Conservation (phyloP, 2,888 invertebrate genomes). For the Melanchra persicariae region DNA sequence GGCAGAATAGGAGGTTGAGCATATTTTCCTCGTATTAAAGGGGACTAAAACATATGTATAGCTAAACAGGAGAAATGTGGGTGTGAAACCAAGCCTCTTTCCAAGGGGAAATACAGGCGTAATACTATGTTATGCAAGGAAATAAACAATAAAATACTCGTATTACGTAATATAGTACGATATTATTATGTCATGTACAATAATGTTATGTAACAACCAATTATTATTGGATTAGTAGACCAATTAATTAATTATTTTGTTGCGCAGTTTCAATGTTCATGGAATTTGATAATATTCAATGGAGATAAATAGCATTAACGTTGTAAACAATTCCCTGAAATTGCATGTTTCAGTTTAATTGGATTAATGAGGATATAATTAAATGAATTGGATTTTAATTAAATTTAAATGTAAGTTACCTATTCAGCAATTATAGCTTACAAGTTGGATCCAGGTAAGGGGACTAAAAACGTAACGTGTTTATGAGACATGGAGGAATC, state of each 20-base stretch:
- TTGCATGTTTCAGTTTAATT: conserved; percentile 10
- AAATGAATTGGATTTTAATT: not conserved
- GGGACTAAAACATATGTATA: too few relatives aligned
- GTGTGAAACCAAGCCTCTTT: not conserved
- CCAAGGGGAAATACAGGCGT: not conserved
- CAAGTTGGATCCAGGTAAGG: too few relatives aligned
- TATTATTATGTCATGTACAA: conserved; percentile 2
- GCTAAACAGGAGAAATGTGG: not conserved
- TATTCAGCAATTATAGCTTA: not conserved
- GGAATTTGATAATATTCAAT: conserved; percentile 24
- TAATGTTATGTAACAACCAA: conserved; percentile 20
- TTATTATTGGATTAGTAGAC: not conserved
- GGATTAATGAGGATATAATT: conserved; percentile 10
- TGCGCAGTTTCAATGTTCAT: conserved; percentile 9
- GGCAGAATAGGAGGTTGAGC: too few relatives aligned
- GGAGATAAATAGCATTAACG: conserved; percentile 25
- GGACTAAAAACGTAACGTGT: too few relatives aligned
- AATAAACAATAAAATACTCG: not conserved
- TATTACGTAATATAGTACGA: conserved; percentile 26
- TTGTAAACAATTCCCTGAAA: conserved; percentile 45
- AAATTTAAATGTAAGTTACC: not conserved
- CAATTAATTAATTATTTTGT: conserved; percentile 43
- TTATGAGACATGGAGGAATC: too few relatives aligned
- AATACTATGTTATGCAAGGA: conserved; percentile 3
- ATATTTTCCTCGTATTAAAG: too few relatives aligned